A percentile compares a stretch with the other conserved stretches of the same genome.
Evolutionary conservation across 2,888 invertebrate species (phyloP).

Genomic region (Phytoseiulus persimilis): DNA sequence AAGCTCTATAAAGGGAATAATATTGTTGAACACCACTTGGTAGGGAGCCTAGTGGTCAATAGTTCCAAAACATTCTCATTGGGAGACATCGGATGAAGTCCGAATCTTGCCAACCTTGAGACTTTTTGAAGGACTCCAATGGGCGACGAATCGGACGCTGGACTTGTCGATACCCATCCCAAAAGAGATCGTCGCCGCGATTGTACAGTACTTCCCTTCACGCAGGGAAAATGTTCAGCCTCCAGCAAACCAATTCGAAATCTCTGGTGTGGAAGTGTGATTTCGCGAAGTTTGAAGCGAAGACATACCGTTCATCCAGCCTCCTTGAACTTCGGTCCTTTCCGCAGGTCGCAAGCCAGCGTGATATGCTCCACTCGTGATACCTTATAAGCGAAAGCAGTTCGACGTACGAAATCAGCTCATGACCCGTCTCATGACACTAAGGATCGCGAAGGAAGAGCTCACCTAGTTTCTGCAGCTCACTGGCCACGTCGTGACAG

Average conservation of each 20-base stretch:
- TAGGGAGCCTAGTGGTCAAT: not conserved
- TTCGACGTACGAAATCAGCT: too few species aligned
- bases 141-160: slow-evolving; percentile 82
- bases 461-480: slow-evolving; percentile 57
- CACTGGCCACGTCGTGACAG: slow-evolving; percentile 71
- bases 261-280: not conserved
- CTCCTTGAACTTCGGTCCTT: slow-evolving; percentile 69
- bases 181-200: slow-evolving; percentile 93
- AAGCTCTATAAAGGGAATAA: slow-evolving; percentile 62
- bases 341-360: slow-evolving; percentile 58
- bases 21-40: not conserved
- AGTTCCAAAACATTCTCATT: not conserved
- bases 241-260: not conserved
- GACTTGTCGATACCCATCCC: slow-evolving; percentile 99
- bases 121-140: slow-evolving; percentile 72
- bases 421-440: too few species aligned
- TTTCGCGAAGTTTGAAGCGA: not conserved
- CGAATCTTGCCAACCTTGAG: not conserved
- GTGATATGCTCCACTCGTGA: slow-evolving; percentile 77
- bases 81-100: not conserved
- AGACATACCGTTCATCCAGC: slow-evolving; percentile 73
- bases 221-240: not conserved
- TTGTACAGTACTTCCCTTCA: slow-evolving; percentile 53
- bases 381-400: too few species aligned
- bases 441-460: slow-evolving; percentile 40